phyloP scores from a whole-genome alignment of 2,888 invertebrate genomes.

The Cryptus armator region DNA sequence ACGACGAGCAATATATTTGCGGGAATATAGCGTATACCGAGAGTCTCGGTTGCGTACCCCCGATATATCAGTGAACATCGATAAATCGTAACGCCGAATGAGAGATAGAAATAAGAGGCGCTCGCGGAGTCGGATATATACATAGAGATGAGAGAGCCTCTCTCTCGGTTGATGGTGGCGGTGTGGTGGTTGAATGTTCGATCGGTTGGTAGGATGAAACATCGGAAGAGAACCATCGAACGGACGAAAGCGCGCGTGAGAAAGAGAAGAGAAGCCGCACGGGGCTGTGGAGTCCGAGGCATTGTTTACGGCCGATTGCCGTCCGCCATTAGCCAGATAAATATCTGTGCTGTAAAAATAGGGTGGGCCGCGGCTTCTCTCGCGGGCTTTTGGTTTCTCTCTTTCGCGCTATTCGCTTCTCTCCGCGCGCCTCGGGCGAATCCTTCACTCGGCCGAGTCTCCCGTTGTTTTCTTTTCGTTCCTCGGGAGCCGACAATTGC shows the following conservation, averaged over 20 bases:
- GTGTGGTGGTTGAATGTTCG: slow-evolving; percentile 25
- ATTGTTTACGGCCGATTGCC: slow-evolving; percentile 73
- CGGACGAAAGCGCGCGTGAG: neutral
- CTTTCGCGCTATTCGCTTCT: slow-evolving; percentile 28
- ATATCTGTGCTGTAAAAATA: slow-evolving; percentile 71
- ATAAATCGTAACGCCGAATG: slow-evolving; percentile 61
- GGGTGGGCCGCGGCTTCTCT: slow-evolving; percentile 67
- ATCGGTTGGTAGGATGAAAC: slow-evolving; percentile 41
- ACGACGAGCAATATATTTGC: slow-evolving; percentile 32
- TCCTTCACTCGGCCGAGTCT: slow-evolving; percentile 28
- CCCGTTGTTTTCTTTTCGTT: slow-evolving; percentile 39
- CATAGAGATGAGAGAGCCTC: slow-evolving; percentile 15
- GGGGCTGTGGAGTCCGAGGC: slow-evolving; percentile 61
- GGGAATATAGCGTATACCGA: neutral
- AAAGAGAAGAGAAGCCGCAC: slow-evolving; percentile 30
- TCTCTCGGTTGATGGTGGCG: too few species aligned
- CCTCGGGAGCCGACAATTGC: slow-evolving; percentile 20
- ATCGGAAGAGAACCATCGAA: slow-evolving; percentile 29
- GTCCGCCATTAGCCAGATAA: slow-evolving; percentile 72
- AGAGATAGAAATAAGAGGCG: slow-evolving; percentile 53
- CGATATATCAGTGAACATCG: slow-evolving; percentile 53
- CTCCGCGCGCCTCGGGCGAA: slow-evolving; percentile 39
- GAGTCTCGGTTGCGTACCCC: slow-evolving; percentile 23
- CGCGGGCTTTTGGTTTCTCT: slow-evolving; percentile 45
- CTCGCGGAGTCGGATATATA: slow-evolving; percentile 15